Evolutionary conservation across 2,113 vertebrate genomes (phyloP), one percentile per base, ranked within the genome.

Genomic region (Corvus cornix): DNA sequence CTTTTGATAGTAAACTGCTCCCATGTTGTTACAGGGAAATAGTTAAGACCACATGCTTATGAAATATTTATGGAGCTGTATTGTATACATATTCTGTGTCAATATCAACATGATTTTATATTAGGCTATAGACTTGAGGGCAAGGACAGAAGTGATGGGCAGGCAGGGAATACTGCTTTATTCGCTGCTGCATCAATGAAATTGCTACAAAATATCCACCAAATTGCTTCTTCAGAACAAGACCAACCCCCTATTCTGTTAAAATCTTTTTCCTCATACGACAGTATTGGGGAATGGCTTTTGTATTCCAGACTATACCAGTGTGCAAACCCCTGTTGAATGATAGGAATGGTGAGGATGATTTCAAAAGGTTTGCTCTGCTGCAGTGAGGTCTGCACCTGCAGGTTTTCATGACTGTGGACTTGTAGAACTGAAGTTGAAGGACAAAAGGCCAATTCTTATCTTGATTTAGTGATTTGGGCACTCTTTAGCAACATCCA

Each of bases 41-140:
- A 84, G 79, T 80, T 63, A 90, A 81, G 83, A 68, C 73, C 28
- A 49, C 52, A 11, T n/a, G 30, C 37, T 58, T 52, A 69, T 94
- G 62, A 96, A 97, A 93, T 93, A 90, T 93, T 94, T 81, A 92
- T 84, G 52, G 80, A 66, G 52, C 62, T 78, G 28, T 51, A 33
- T 90, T 56, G 49, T 77, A 46, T 64, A 81, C 49, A 28, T 72
- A 80, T 63, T 82, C 72, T 84, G 49, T 81, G 88, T 96, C 92
- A 93, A 72, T 58, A 60, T 49, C 73, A 88, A 84, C 90, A 55
- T 64, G 60, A 77, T 84, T 92, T 92, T 93, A 27, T 89, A 64
- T 93, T 93, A 93, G 88, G 10, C 80, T 90, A 16, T 92, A 85
- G 88, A 90, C 56, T 56, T 43, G 41, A 89, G 88, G 51, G 56